Evolutionary conservation across 2,113 vertebrate genomes (phyloP).

Genomic region (Gallinago media): DNA sequence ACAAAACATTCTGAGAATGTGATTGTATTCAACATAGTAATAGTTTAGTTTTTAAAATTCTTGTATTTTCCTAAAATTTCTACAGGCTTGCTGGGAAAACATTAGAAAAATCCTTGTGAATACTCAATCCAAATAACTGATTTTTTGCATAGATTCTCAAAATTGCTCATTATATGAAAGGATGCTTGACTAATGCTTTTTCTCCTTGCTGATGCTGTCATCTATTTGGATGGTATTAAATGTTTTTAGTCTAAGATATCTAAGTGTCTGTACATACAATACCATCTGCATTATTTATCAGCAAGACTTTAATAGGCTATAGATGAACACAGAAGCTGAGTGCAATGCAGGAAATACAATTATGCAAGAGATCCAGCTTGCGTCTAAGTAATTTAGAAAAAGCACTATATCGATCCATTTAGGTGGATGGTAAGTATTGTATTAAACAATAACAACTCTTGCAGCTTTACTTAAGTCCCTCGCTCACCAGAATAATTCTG

Average conservation of each 20-base stretch:
- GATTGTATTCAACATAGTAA: background rate
- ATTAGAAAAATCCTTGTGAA: background rate
- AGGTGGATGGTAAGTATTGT: background rate
- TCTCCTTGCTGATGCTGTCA: background rate
- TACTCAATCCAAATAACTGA: background rate
- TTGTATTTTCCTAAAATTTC: background rate
- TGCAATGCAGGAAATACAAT: background rate
- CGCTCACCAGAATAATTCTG: background rate
- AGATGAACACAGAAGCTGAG: background rate
- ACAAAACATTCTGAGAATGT: background rate
- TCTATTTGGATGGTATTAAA: background rate
- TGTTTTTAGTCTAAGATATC: background rate
- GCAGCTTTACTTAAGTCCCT: background rate
- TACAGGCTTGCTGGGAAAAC: background rate
- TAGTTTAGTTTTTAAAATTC: background rate
- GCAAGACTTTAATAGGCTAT: background rate
- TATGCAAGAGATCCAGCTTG: background rate
- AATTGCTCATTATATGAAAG: background rate
- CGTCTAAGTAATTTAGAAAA: background rate
- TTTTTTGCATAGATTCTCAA: background rate
- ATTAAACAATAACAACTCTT: background rate
- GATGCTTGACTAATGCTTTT: background rate
- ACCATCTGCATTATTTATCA: slow-evolving; percentile 4
- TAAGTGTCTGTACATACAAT: background rate
- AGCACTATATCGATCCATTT: background rate